Base-by-base conservation (phyloP, 1,140 invertebrate species). In the Nephila pilipes region DNA sequence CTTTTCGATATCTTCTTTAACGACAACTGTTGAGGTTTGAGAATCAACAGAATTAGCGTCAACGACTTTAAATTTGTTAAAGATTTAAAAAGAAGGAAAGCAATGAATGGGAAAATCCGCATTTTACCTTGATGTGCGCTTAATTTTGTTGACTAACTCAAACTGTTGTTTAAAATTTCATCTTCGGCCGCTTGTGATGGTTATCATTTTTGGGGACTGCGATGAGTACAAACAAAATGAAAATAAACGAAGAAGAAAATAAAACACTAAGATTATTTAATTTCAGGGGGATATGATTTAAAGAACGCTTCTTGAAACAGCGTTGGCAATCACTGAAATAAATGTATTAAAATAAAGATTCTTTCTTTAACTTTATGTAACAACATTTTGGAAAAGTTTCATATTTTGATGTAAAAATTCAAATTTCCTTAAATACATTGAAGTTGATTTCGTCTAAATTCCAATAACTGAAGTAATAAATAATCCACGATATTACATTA, bases 41-140 rank as follows among this genome's bases (percentile, higher is more conserved):
- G 29, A 75, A 18, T 29, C 69, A 75, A 75, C 69, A 32, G 69
- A 75, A 75, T 75, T 75, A 75, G 69, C 32, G 29, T 4, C 32
- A 75, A 75, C 14, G 69, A 75, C 69, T 75, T 75, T 75, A 75
- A 75, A 75, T 75, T 75, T 36, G 29, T 75, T 75, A 75, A 75
- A 75, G 58, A 60, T 60, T 60, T 60, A 60, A 32, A 75, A 75
- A 75, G 69, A 75, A 75, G 29, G 32, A 75, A 75, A 75, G 69
- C 25, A 18, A 32, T 75, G 32, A 75, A 16, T 32, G 32, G 32
- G 69, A 75, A 75, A 75, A 75, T 75, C 18, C 29, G 29, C 29
- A 20, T 75, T 75, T 36, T 75, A 32, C 29, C 69, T 32, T 36
- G 69, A 75, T 36, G 69, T 18, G 29, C 1, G 14, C 32, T 75